Evolutionary conservation across 2,797 vertebrate genomes (phyloP).

Genomic region (Cryptoprocta ferox): DNA sequence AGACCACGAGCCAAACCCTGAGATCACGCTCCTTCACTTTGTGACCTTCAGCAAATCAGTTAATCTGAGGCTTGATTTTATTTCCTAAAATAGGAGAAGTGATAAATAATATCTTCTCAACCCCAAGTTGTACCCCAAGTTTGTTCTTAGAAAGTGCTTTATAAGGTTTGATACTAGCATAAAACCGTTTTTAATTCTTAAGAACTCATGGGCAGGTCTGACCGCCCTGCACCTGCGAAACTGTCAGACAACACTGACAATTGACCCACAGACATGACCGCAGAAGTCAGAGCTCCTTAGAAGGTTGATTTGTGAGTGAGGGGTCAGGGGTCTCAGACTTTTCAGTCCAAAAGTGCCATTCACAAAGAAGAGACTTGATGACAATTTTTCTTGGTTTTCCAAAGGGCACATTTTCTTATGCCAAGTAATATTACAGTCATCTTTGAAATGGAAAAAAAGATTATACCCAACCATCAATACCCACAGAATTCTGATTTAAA

Average conservation of each 20-base stretch:
- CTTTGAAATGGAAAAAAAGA: not conserved
- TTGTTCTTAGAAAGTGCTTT: not conserved
- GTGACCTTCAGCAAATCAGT: not conserved
- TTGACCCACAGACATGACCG: not conserved
- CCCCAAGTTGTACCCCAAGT: not conserved
- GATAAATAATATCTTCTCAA: not conserved
- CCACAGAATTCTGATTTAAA: not conserved
- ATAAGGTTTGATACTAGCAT: not conserved
- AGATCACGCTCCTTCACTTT: not conserved
- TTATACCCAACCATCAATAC: not conserved
- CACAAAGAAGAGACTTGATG: not conserved
- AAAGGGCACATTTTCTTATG: not conserved
- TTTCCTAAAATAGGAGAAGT: not conserved
- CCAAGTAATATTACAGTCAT: not conserved
- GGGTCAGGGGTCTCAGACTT: not conserved
- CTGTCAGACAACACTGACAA: not conserved
- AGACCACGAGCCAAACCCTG: not conserved
- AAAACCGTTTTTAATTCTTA: slow-evolving; percentile 30
- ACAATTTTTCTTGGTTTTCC: not conserved
- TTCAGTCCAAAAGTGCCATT: not conserved
- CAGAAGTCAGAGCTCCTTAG: not conserved
- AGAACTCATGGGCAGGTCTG: not conserved
- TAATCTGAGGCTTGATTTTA: not conserved
- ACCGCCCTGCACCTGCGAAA: not conserved
- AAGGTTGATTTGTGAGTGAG: not conserved